Evolutionary conservation across 2,113 vertebrate genomes (phyloP), one percentile per base, ranked within the genome.

Genomic region (Mola mola): DNA sequence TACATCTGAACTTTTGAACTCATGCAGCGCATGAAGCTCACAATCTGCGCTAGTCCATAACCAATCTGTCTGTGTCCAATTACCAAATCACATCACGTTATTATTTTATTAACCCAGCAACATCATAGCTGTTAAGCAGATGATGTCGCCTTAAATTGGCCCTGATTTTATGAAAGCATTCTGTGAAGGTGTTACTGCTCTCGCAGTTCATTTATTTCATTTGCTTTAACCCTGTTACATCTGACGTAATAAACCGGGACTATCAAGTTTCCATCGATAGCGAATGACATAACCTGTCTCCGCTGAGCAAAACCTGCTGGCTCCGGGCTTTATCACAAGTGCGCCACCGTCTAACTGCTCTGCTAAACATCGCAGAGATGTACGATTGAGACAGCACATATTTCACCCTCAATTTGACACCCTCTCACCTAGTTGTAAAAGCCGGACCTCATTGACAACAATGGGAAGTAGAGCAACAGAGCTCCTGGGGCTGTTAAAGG

Each of bases 361-460:
- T 26, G 40, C 51, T 60, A 83, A 79, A 79, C 76, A 52, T 46
- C 7, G 47, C 46, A 55, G 56, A 50, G 58, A 53, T 31, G 79
- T 72, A 71, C 24, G 48, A 70, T 72, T 20, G 2, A 15, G 58
- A 78, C 11, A 9, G 56, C 71, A 72, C 78, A 72, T 88, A 83
- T 87, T 87, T 91, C 66, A 89, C 47, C 72, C 74, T 75, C 63
- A 44, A 80, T 78, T 78, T 88, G 87, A 89, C 84, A 83, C 71
- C 82, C 71, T 84, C 81, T 91, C 89, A 89, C 83, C 86, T 83
- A 88, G 83, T 83, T 88, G 88, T 90, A 89, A 91, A 91, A 86
- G 70, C 68, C 11, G 76, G 61, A 91, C 61, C 86, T 91, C 83
- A 87, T 90, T 83, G 86, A 73, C 81, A 82, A 91, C 90, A 92